Evolutionary conservation across 2,797 vertebrate species (phyloP).

Genomic region (Sebastes nivosus): DNA sequence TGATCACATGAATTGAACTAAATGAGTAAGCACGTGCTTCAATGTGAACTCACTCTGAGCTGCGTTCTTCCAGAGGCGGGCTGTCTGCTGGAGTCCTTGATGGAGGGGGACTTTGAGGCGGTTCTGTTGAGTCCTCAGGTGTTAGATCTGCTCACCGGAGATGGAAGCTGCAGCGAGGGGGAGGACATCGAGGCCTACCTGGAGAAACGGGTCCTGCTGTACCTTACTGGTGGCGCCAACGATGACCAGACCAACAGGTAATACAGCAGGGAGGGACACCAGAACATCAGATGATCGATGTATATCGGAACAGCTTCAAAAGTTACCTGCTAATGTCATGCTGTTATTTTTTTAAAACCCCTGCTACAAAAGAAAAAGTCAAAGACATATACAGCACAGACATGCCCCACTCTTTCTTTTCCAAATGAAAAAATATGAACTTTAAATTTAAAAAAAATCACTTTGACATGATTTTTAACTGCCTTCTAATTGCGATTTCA

Average conservation of each 20-base stretch:
- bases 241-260: conserved; percentile 84
- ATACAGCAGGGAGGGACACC: background rate
- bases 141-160: conserved; percentile 79
- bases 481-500: background rate
- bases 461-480: background rate
- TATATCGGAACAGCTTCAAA: too few relatives aligned
- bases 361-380: too few relatives aligned
- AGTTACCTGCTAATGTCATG: too few relatives aligned
- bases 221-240: conserved; percentile 77
- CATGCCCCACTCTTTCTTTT: background rate
- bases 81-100: conserved; percentile 82
- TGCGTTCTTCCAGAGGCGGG: conserved; percentile 78
- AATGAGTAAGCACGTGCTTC: background rate
- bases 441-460: background rate
- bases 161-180: conserved; percentile 60
- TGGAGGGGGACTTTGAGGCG: conserved; percentile 86
- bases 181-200: conserved; percentile 85
- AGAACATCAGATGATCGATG: background rate
- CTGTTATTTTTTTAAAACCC: too few relatives aligned
- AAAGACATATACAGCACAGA: background rate
- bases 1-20: background rate
- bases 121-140: conserved; percentile 84
- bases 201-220: conserved; percentile 85
- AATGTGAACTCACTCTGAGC: background rate
- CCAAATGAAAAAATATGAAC: background rate